Percentiles rank a stretch among this genome's conserved stretches.
Conservation (phyloP, 1,140 invertebrate species). For the Daktulosphaira vitifoliae region DNA sequence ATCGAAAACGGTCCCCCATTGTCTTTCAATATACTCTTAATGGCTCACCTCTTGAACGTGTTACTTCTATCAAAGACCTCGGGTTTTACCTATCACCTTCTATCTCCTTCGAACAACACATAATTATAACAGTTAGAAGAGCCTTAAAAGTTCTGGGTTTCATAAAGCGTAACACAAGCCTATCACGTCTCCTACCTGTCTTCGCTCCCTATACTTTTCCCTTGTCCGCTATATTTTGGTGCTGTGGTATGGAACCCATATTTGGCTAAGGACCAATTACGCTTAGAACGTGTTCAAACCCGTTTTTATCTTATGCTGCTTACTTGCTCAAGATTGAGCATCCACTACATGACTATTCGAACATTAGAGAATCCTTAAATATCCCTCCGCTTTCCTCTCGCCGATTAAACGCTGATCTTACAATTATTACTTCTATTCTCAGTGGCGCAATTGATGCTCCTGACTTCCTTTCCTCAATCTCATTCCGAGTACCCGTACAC, state of each 20-base stretch:
- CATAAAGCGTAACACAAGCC: background rate
- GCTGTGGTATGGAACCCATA: background rate
- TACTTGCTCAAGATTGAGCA: background rate
- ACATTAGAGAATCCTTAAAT: background rate
- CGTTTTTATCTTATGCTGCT: background rate
- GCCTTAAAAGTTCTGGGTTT: too few relatives aligned
- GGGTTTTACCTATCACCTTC: background rate
- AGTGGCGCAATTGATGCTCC: background rate
- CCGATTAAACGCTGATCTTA: background rate
- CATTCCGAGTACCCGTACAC: background rate
- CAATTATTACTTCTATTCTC: background rate
- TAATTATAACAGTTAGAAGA: too few relatives aligned
- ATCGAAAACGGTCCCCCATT: too few relatives aligned
- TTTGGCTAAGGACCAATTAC: background rate
- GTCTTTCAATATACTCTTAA: too few relatives aligned
- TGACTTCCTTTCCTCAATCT: background rate
- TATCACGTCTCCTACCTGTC: background rate
- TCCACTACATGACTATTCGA: background rate
- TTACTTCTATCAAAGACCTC: background rate
- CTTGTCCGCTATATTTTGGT: background rate
- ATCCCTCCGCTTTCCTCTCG: background rate
- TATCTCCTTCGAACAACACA: too few relatives aligned
- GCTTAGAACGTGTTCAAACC: background rate
- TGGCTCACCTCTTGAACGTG: background rate
- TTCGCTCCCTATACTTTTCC: background rate